Base-by-base conservation (phyloP, 1,140 invertebrate species). In the Lanistes nyassanus region DNA sequence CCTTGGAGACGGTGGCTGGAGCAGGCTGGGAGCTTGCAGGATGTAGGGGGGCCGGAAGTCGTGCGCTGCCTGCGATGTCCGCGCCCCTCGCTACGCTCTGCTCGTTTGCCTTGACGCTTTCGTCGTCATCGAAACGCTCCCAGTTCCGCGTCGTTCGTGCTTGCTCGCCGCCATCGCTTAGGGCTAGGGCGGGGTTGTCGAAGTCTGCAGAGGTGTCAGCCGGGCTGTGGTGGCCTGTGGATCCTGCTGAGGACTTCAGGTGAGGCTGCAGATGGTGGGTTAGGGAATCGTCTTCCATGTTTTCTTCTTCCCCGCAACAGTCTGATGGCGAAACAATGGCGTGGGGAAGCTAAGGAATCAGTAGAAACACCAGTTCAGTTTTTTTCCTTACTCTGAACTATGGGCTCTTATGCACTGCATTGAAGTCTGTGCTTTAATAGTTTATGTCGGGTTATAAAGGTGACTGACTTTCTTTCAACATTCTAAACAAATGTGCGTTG, bases 91-190 rank as follows among this genome's bases (percentile, higher is more conserved):
- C 21, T 19, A 29, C 7, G 21, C 31, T 13, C 13, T 19, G 21
- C 58, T 29, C 58, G 58, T 19, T 11, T 7, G 56, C 36, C 4
- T 36, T 29, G 36, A 13, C 62, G 36, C 34, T 9, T 34, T n/a
- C 65, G 23, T 67, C 65, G 4, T 67, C 36, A 39, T 67, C 65
- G 65, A 67, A 67, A 7, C 65, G 34, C 65, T 67, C 65, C 65
- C 65, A 67, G 0, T 13, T 37, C 13, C 7, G 34, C 13, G 34
- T 0, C 1, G 34, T 6, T 34, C 36, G 9, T 21, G 5, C 0
- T 19, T n/a, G 56, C 56, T 60, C 58, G 65, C 21, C 39, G 23
- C n/a, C 26, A 16, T 67, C 65, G 65, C 26, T 29, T 7, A 67
- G 37, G 23, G 65, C 37, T 5, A 67, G 34, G 5, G 21, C 37